Evolutionary conservation across 1,140 invertebrate species (phyloP), one percentile per base, ranked within the genome.

Genomic region (Marisa cornuarietis): DNA sequence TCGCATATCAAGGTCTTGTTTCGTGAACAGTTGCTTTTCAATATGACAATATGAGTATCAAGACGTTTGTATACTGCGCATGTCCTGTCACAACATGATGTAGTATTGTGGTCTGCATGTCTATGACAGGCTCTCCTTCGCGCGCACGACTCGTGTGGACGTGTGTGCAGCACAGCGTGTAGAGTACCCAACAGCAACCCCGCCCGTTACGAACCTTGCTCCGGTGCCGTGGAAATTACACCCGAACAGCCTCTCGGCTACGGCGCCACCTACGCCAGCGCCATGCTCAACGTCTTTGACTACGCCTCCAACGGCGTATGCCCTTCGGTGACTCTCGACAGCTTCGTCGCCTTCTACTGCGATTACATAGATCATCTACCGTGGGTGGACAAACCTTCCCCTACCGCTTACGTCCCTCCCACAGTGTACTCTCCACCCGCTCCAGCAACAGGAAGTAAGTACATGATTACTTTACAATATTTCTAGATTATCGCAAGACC

Each of bases 61-160:
- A 42, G 31, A 42, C 6, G 6, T 42, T 42, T 42, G 31, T 42
- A 2, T 42, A 42, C 31, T 42, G 31, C 31, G 31, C 31, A 42
- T 42, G 31, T 42, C 31, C 31, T 42, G 31, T 42, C 31, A 42
- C 3, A 6, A 42, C 2, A 6, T 42, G 31, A 42, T 6, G 0
- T 42, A 42, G 1, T 42, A 42, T 42, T 42, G 31, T 42, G 31
- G 31, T 42, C 6, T 58, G 11, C 54, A 0, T 58, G 11, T 58
- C 83, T n/a, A 79, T 83, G 42, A 22, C 77, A 78, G 51, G 85
- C 84, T 6, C 72, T 87, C 16, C 54, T 89, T 11, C 79, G 84
- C 18, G 88, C 87, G 22, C 85, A 83, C 73, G 88, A 89, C 81
- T 84, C 85, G 0, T 89, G 88, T 74, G 88, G 88, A 14, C 79